Base-by-base conservation (phyloP, 2,797 vertebrate species). In the Centroberyx gerrardi region DNA sequence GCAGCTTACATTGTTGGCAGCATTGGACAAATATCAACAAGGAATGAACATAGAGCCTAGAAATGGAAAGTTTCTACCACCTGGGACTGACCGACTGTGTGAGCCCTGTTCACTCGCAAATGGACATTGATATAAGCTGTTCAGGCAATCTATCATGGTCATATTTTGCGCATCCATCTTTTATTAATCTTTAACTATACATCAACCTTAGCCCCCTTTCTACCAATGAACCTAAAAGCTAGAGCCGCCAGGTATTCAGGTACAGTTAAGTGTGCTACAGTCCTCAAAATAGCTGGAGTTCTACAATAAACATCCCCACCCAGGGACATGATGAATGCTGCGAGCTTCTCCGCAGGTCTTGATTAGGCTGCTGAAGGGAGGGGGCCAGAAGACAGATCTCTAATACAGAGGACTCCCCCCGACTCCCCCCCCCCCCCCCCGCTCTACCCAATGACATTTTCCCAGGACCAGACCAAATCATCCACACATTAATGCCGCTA, bases 401-500 rank as follows among this genome's bases (percentile, higher is more conserved):
- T 63, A 76, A 64, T n/a, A 10, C 22, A 59, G 60, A n/a, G 63
- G 59, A 13, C 56, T 38, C 60, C 62, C 72, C 12, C 52, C 58
- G 12, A 4, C 44, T 28, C 5, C 27, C 42, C 29, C 13, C 46
- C 15, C 36, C 1, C 40, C 22, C 49, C 10, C 78, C 65, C 29
- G 22, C 31, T 46, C 51, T 7, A 36, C 31, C 73, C 65, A 40
- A n/a, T 85, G 80, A 87, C 82, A 83, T 82, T 85, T 81, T 63
- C 76, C 60, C 55, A 52, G 52, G 76, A 38, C 60, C 78, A 86
- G 61, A 87, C 69, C 83, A 84, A 85, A 88, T 86, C 70, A 90
- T 80, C 71, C 68, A 33, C 67, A 68, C 82, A 87, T 91, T 70
- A 93, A 90, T 76, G 48, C 44, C n/a, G 52, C 76, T 62, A 92